A percentile compares a stretch with the other conserved stretches of the same genome.
These are phyloP conservation scores for Melieria picta DNA, from an alignment of 2,888 invertebrate species.

Conservation along the genomic window DNA sequence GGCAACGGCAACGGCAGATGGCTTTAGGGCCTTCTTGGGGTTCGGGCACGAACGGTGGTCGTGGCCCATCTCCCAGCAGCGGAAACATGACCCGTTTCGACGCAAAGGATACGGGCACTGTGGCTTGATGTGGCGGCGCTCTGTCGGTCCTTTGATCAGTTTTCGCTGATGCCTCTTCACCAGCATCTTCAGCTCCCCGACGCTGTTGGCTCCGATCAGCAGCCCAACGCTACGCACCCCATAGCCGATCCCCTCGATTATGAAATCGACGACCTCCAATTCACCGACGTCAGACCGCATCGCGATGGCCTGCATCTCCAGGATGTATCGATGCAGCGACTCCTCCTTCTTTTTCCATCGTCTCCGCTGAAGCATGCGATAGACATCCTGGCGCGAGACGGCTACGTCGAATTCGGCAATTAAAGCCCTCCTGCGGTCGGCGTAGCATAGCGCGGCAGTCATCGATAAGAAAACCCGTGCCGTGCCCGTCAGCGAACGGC, in stretches of 20 bases:
- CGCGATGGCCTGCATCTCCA: constrained; percentile 12
- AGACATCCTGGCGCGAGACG: constrained; percentile 30
- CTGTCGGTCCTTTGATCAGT: too few relatives aligned
- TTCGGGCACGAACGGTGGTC: too few relatives aligned
- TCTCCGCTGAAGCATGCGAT: constrained; percentile 22
- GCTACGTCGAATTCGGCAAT: constrained; percentile 31
- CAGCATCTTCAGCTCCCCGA: too few relatives aligned
- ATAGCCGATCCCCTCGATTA: constrained; percentile 22
- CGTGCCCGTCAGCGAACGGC: constrained; percentile 24
- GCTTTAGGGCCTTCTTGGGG: too few relatives aligned
- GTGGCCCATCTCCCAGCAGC: too few relatives aligned
- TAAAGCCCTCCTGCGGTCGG: constrained; percentile 15
- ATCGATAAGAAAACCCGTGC: constrained; percentile 19
- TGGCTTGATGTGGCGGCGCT: too few relatives aligned
- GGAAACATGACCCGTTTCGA: too few relatives aligned
- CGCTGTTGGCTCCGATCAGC: too few relatives aligned
- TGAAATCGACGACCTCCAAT: constrained; percentile 23
- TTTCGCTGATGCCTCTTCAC: too few relatives aligned
- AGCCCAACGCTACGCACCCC: neutral
- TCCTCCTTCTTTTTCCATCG: constrained; percentile 20
- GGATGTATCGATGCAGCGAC: constrained; percentile 20
- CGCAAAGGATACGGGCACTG: too few relatives aligned
- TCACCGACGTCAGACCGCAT: constrained; percentile 18
- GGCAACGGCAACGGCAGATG: neutral
- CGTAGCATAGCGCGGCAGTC: constrained; percentile 12